Conservation (phyloP, 2,113 vertebrate species). For the Toxotes chatareus region DNA sequence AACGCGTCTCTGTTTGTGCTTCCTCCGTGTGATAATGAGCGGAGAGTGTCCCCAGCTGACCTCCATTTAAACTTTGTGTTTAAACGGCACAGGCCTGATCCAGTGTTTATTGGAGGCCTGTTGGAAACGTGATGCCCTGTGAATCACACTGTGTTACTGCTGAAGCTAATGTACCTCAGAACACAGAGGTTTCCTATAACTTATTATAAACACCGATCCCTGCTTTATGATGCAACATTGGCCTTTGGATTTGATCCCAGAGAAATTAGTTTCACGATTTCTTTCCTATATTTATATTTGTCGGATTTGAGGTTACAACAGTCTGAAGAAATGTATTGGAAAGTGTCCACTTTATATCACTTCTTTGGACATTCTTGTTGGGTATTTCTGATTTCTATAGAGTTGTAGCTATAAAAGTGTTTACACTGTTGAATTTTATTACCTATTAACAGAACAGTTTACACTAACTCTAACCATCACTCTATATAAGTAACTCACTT, state of each 20-base stretch:
- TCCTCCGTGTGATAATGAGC: conserved; percentile 40
- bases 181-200: too few relatives aligned
- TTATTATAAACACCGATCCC: background rate
- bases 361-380: background rate
- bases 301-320: background rate
- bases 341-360: background rate
- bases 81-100: conserved; percentile 55
- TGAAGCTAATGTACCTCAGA: background rate
- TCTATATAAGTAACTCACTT: background rate
- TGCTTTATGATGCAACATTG: background rate
- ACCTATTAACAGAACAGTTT: background rate
- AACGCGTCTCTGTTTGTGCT: background rate
- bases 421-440: too few relatives aligned
- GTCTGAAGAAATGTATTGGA: background rate
- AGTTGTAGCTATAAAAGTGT: background rate
- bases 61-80: conserved; percentile 60
- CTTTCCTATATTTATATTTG: background rate
- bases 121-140: conserved; percentile 65
- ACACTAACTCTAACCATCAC: too few relatives aligned
- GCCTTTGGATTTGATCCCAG: background rate
- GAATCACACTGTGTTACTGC: conserved; percentile 36
- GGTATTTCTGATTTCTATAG: background rate
- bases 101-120: conserved; percentile 65
- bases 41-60: conserved; percentile 53
- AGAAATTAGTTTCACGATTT: background rate